Percentiles rank a stretch among this genome's conserved stretches.
Evolutionary conservation across 2,888 invertebrate genomes (phyloP).

Genomic region (Uropetala carovei): DNA sequence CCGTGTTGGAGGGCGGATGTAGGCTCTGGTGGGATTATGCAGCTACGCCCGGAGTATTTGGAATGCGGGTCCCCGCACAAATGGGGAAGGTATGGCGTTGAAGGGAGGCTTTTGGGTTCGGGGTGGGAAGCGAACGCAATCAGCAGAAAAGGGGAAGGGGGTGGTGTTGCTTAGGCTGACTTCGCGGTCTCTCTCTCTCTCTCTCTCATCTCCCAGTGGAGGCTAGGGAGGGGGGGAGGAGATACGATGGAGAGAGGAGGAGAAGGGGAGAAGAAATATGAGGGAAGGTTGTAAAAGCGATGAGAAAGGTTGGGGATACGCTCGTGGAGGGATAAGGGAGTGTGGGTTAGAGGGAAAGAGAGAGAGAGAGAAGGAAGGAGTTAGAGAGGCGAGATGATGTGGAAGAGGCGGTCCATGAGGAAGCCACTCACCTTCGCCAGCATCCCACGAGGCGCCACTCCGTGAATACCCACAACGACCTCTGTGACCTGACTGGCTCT

Average conservation of each 20-base stretch:
- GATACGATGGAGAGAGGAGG: background rate
- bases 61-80: constrained; percentile 32
- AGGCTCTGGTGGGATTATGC: background rate
- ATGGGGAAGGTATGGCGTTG: background rate
- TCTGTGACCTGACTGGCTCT: background rate
- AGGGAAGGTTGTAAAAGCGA: too few relatives aligned
- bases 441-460: background rate
- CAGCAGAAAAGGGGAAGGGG: background rate
- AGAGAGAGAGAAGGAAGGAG: too few relatives aligned
- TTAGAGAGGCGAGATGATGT: too few relatives aligned
- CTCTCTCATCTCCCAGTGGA: background rate
- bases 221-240: background rate
- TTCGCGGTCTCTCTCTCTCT: too few relatives aligned
- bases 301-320: too few relatives aligned
- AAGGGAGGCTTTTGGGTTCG: background rate
- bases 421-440: constrained; percentile 24
- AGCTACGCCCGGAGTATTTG: background rate
- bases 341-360: too few relatives aligned
- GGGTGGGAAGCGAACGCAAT: background rate
- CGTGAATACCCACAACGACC: constrained; percentile 3
- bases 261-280: background rate
- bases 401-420: background rate
- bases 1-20: background rate
- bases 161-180: too few relatives aligned
- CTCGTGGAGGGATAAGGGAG: too few relatives aligned